These are phyloP conservation scores for Lophotis ruficrista DNA, from an alignment of 2,113 vertebrate genomes.

Conservation along the genomic window DNA sequence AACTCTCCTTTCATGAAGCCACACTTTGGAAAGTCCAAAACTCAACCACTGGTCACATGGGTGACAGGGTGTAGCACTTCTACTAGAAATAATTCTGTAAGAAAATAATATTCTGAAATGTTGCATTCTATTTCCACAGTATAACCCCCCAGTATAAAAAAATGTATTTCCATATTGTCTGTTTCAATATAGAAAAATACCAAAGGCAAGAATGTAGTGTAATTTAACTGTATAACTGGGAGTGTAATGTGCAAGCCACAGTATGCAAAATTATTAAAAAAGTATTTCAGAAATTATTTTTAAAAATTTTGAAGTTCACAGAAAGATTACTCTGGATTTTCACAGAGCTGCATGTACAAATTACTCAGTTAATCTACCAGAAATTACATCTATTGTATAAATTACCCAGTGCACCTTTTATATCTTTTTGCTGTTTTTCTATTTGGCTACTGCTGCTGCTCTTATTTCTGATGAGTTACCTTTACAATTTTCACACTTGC, in stretches of 20 bases:
- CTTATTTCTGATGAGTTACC: background rate
- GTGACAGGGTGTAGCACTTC: background rate
- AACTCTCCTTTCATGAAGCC: background rate
- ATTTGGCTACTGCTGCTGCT: slow-evolving; percentile 5
- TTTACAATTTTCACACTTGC: background rate
- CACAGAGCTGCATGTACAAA: background rate
- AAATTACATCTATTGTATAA: background rate
- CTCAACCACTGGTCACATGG: fast-evolving
- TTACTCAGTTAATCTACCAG: background rate
- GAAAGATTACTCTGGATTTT: background rate
- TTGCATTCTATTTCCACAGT: background rate
- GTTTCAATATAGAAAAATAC: background rate
- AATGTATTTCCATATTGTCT: background rate
- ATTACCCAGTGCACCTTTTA: background rate
- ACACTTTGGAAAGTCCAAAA: background rate
- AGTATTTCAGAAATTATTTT: background rate
- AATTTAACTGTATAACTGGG: background rate
- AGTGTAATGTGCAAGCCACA: background rate
- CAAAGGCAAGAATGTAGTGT: background rate
- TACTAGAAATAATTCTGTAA: background rate
- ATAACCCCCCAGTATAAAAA: background rate
- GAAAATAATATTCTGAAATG: background rate
- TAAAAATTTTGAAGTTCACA: background rate
- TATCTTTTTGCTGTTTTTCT: background rate
- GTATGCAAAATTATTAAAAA: background rate